phyloP scores from a whole-genome alignment of 2,797 vertebrate species.

The Muraenolepis orangiensis region DNA sequence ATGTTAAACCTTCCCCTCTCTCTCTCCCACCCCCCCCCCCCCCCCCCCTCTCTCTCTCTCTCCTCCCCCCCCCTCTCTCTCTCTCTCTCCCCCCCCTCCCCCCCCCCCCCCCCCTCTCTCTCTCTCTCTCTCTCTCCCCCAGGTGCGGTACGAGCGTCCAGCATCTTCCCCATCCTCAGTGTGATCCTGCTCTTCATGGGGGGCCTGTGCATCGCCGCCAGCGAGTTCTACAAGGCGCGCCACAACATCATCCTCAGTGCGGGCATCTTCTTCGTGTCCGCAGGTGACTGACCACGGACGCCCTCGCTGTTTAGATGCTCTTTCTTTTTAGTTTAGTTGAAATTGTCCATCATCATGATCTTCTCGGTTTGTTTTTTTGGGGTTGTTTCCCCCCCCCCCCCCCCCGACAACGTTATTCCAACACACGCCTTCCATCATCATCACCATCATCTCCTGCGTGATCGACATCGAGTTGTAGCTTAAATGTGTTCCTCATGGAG shows the following conservation, averaged over 20 bases:
- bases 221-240: constrained; percentile 98
- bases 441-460: not conserved
- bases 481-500: too few relatives aligned
- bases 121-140: constrained; percentile 25
- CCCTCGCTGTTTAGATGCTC: too few relatives aligned
- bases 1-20: too few relatives aligned
- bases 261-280: constrained; percentile 97
- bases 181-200: constrained; percentile 99
- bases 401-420: too few relatives aligned
- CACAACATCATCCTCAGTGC: constrained; percentile 99
- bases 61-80: not conserved
- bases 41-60: too few relatives aligned
- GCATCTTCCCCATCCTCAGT: constrained; percentile 98
- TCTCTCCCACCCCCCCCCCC: too few relatives aligned
- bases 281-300: too few relatives aligned
- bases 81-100: not conserved
- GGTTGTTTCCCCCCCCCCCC: too few relatives aligned
- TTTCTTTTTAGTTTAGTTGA: too few relatives aligned
- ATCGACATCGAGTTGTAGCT: too few relatives aligned
- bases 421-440: too few relatives aligned
- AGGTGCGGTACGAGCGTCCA: constrained; percentile 95
- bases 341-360: not conserved
- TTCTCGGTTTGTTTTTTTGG: not conserved
- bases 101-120: too few relatives aligned
- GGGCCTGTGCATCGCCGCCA: constrained; percentile 97